Conservation (phyloP, 1,140 invertebrate genomes). For the Drosophila gunungcola region DNA sequence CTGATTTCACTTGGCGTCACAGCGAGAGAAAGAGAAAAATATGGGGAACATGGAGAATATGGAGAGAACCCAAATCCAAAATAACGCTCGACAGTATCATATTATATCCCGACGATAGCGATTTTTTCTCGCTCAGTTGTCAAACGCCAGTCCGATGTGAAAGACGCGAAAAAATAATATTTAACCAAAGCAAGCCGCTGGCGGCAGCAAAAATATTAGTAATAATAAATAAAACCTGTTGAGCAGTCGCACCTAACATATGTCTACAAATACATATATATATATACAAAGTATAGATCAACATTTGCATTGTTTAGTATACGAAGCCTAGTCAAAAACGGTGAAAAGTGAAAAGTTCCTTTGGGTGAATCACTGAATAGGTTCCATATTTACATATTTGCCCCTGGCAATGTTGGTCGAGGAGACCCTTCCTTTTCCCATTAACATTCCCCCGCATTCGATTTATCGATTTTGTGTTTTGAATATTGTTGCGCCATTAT, state of each 20-base stretch:
- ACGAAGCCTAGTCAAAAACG: conserved; percentile 12
- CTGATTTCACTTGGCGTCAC: conserved; percentile 55
- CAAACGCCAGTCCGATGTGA: conserved; percentile 67
- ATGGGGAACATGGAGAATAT: conserved; percentile 11
- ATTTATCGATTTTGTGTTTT: conserved; percentile 78
- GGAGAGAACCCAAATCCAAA: conserved; percentile 27
- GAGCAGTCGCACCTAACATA: conserved; percentile 40
- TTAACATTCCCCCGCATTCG: conserved; percentile 23
- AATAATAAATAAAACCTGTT: conserved; percentile 41
- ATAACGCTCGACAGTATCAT: conserved; percentile 35
- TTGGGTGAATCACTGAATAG: conserved; percentile 21
- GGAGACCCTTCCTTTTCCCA: background rate
- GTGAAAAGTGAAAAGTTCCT: conserved; percentile 30
- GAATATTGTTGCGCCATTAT: conserved; percentile 82
- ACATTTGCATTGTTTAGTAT: conserved; percentile 38
- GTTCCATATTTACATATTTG: conserved; percentile 34
- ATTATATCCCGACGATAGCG: conserved; percentile 43
- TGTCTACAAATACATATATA: conserved; percentile 9
- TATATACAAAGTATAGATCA: conserved; percentile 7
- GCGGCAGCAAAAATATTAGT: conserved; percentile 47
- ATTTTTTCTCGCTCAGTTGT: conserved; percentile 66
- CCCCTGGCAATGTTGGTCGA: conserved; percentile 17
- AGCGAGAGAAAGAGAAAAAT: conserved; percentile 14
- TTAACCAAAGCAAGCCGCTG: conserved; percentile 41
- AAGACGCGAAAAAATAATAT: conserved; percentile 62